Conservation (phyloP, 2,113 vertebrate species). For the Greenwoodochromis staneri region DNA sequence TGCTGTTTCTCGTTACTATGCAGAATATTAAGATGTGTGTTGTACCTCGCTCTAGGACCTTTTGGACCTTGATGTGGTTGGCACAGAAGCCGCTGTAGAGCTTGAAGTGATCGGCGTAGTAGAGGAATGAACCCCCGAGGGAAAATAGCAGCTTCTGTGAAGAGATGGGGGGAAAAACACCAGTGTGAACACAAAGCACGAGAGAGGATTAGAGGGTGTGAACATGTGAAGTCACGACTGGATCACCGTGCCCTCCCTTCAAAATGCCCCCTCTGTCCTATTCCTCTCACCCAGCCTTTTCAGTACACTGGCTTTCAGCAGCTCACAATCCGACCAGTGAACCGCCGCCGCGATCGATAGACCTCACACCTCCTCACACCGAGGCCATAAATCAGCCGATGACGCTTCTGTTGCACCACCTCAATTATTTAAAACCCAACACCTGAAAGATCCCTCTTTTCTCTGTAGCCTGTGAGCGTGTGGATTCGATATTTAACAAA, state of each 20-base stretch:
- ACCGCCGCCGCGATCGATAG: slow-evolving; percentile 35
- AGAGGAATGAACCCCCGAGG: slow-evolving; percentile 93
- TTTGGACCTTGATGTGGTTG: slow-evolving; percentile 97
- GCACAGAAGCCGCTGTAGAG: slow-evolving; percentile 98
- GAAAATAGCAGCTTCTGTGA: slow-evolving; percentile 94
- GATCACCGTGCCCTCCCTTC: background rate
- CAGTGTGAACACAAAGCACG: background rate
- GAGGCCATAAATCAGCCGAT: slow-evolving; percentile 21
- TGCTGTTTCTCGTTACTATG: background rate
- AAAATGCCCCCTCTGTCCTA: background rate
- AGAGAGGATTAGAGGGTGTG: slow-evolving; percentile 10
- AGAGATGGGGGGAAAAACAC: background rate
- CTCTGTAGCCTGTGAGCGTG: background rate
- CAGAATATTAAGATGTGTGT: background rate
- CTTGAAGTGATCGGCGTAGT: slow-evolving; percentile 98
- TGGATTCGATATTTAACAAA: background rate
- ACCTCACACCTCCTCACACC: slow-evolving; percentile 25
- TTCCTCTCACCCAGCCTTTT: background rate
- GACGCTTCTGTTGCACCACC: background rate
- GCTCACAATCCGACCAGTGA: slow-evolving; percentile 22
- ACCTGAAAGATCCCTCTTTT: background rate
- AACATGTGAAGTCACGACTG: slow-evolving; percentile 31
- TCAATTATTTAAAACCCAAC: slow-evolving; percentile 29
- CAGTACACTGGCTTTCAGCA: slow-evolving; percentile 24
- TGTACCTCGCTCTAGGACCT: slow-evolving; percentile 94